These are phyloP conservation scores for Psilopsiagon aymara DNA, from an alignment of 2,113 vertebrate species.

Conservation along the genomic window DNA sequence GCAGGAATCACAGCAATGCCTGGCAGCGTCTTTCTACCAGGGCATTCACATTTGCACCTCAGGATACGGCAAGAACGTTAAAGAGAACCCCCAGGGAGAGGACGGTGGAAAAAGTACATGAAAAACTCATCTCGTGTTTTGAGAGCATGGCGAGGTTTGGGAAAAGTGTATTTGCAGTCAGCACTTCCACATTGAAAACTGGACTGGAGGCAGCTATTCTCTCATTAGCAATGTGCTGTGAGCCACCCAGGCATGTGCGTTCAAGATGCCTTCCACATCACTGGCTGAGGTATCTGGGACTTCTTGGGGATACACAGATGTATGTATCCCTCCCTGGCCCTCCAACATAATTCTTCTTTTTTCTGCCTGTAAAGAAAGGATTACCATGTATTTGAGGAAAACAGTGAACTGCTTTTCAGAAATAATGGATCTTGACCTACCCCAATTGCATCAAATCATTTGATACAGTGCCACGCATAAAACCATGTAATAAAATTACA, in stretches of 20 bases:
- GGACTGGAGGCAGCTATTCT: background rate
- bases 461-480: background rate
- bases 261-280: background rate
- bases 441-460: background rate
- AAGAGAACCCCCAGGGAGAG: background rate
- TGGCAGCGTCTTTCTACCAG: background rate
- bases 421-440: background rate
- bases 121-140: background rate
- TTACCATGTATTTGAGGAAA: background rate
- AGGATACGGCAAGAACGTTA: fast-evolving
- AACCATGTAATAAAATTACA: background rate
- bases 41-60: fast-evolving
- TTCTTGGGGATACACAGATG: background rate
- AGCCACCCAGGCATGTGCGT: background rate
- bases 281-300: background rate
- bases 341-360: background rate
- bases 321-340: no score
- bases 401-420: background rate
- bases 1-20: background rate
- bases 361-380: background rate
- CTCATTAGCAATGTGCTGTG: fast-evolving
- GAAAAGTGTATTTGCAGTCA: background rate
- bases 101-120: background rate
- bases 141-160: background rate
- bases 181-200: background rate